A percentile compares a stretch with the other conserved stretches of the same genome.
Conservation (phyloP, 2,113 vertebrate species). For the Eurystomus gularis region DNA sequence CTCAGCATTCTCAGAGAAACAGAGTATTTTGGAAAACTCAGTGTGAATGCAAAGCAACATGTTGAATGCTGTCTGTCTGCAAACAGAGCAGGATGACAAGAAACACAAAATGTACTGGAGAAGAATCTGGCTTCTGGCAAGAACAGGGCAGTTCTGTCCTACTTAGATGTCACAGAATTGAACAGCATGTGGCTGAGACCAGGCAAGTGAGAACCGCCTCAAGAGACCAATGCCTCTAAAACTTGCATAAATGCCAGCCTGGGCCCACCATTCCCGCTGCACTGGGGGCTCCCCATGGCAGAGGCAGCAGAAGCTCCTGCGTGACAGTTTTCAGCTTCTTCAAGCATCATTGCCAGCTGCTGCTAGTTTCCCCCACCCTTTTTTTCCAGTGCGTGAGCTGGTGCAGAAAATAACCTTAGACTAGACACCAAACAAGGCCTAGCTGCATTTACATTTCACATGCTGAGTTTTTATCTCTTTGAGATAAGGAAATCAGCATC, state of each 20-base stretch:
- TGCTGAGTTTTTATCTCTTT: background rate
- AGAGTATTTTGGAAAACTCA: background rate
- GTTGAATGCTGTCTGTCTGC: background rate
- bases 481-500: background rate
- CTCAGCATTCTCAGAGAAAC: background rate
- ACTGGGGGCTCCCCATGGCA: background rate
- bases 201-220: background rate
- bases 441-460: background rate
- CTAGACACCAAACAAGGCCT: background rate
- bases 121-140: slow-evolving; percentile 10
- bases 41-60: background rate
- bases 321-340: background rate
- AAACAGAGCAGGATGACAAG: background rate
- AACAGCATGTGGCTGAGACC: background rate
- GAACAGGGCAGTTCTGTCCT: background rate
- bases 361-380: background rate
- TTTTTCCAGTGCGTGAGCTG: background rate
- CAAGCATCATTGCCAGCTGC: background rate
- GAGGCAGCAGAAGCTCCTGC: background rate
- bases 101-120: background rate
- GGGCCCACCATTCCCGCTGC: background rate
- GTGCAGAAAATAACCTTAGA: background rate
- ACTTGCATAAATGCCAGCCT: background rate
- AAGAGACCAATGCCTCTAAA: background rate
- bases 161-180: background rate